phyloP scores from a whole-genome alignment of 2,888 invertebrate species.

The Ormyrus pomaceus region DNA sequence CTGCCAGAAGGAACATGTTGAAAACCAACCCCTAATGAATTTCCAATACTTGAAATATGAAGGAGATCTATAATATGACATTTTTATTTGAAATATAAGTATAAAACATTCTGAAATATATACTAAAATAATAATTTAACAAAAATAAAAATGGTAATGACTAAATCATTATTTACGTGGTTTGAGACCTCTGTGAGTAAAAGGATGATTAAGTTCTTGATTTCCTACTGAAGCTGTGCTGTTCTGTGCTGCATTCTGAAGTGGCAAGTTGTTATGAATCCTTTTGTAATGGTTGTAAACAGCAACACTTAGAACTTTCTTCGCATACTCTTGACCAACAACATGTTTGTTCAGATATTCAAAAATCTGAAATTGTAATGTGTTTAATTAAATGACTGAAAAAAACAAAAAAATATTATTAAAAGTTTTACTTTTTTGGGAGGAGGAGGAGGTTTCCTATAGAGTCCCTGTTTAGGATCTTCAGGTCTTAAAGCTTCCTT shows the following conservation, averaged over 20 bases:
- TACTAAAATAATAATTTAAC: conserved; percentile 6
- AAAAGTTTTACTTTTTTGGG: conserved; percentile 84
- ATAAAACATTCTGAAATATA: neutral
- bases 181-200: conserved; percentile 84
- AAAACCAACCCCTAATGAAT: conserved; percentile 79
- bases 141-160: conserved; percentile 39
- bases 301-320: conserved; percentile 97
- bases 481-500: conserved; percentile 84
- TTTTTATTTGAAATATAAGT: neutral
- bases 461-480: conserved; percentile 83
- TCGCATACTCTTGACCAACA: conserved; percentile 97
- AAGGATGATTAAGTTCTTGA: conserved; percentile 82
- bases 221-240: conserved; percentile 72
- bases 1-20: conserved; percentile 70
- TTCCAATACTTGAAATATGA: conserved; percentile 88
- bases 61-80: conserved; percentile 83
- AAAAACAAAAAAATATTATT: conserved; percentile 19
- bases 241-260: conserved; percentile 68
- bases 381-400: conserved; percentile 7
- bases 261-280: conserved; percentile 93
- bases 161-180: conserved; percentile 71
- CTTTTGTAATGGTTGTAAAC: conserved; percentile 99
- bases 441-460: conserved; percentile 93
- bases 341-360: conserved; percentile 98
- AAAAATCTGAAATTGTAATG: conserved; percentile 82